These are phyloP conservation scores for Microplitis manilae DNA, from an alignment of 2,888 invertebrate species.

Conservation along the genomic window DNA sequence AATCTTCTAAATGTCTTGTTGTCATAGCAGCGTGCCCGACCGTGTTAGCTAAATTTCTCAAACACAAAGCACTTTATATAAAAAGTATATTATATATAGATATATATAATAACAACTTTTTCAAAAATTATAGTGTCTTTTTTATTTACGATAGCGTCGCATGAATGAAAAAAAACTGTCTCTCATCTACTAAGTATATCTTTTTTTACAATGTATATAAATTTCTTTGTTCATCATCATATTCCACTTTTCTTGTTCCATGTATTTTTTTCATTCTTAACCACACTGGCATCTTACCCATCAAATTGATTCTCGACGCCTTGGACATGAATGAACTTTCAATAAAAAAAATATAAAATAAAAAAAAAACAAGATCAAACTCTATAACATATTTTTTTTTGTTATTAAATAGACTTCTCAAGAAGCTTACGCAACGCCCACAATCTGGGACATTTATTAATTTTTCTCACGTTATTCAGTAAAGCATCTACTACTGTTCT, in stretches of 20 bases:
- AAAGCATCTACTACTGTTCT: background rate
- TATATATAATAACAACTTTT: no score
- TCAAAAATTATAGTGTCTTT: background rate
- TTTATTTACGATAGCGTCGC: background rate
- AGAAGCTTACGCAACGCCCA: background rate
- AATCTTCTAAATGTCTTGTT: background rate
- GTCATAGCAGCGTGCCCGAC: background rate
- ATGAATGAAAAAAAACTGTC: slow-evolving; percentile 1
- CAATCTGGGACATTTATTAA: background rate
- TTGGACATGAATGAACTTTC: background rate
- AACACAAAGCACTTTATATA: background rate
- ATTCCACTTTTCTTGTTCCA: background rate
- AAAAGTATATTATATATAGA: background rate
- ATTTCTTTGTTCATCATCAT: background rate
- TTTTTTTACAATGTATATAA: background rate
- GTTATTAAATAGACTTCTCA: background rate
- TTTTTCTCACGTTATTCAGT: background rate
- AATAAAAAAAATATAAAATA: background rate
- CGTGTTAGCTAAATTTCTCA: background rate
- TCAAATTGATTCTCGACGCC: background rate
- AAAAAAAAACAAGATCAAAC: background rate
- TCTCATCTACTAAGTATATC: background rate
- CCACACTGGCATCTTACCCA: background rate
- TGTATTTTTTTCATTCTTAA: background rate
- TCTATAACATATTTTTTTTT: background rate